phyloP scores from a whole-genome alignment of 2,888 invertebrate genomes.

The Deilephila porcellus region DNA sequence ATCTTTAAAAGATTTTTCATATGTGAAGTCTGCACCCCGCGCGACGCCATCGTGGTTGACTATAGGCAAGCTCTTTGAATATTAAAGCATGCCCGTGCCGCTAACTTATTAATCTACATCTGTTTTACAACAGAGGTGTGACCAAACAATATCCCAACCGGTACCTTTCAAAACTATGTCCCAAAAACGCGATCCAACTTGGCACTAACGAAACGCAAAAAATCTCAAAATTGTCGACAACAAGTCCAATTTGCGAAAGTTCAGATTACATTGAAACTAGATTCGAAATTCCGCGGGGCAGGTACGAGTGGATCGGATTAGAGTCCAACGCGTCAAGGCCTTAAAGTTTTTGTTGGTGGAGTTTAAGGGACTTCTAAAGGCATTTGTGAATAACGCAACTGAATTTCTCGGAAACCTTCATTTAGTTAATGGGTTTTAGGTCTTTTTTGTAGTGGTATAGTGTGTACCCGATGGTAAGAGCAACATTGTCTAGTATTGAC shows the following conservation, averaged over 20 bases:
- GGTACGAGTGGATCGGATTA: conserved; percentile 20
- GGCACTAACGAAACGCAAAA: not conserved
- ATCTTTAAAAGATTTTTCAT: too few species aligned
- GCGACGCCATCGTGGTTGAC: too few species aligned
- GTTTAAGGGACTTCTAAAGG: not conserved
- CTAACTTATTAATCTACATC: not conserved
- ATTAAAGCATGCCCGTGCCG: too few species aligned
- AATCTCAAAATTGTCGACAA: conserved; percentile 2
- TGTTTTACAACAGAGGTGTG: not conserved
- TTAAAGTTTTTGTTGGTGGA: not conserved
- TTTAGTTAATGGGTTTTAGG: too few species aligned
- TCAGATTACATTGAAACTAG: conserved; percentile 25
- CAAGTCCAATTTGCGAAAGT: conserved; percentile 26
- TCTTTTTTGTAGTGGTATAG: too few species aligned
- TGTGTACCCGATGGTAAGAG: too few species aligned
- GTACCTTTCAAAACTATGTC: not conserved
- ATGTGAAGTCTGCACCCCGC: too few species aligned
- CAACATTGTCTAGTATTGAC: too few species aligned
- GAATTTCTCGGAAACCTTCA: too few species aligned
- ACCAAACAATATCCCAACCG: too few species aligned
- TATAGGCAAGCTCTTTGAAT: too few species aligned
- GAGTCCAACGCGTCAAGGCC: not conserved
- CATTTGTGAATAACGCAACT: not conserved
- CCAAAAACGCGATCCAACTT: not conserved
- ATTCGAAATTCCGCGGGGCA: conserved; percentile 17